Evolutionary conservation across 2,888 invertebrate genomes (phyloP), one percentile per base, ranked within the genome.

Genomic region (Helobdella robusta): DNA sequence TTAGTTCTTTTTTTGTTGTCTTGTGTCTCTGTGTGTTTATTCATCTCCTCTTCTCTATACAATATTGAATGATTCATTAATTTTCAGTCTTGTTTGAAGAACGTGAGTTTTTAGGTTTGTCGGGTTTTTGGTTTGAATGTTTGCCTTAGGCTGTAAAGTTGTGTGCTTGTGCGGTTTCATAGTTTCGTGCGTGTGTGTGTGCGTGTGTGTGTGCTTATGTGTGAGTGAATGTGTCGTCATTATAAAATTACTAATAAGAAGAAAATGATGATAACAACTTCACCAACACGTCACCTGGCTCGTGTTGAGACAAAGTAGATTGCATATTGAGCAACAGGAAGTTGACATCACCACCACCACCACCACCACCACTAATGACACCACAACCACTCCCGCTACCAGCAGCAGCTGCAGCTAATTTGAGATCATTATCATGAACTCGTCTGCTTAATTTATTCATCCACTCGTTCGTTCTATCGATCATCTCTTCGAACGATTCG

Each of bases 401-500:
- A n/a, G n/a, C n/a, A n/a, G n/a, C n/a, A n/a, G n/a, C n/a, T n/a
- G n/a, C n/a, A n/a, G n/a, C n/a, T n/a, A n/a, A n/a, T n/a, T n/a
- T n/a, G n/a, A n/a, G n/a, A n/a, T n/a, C n/a, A n/a, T n/a, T n/a
- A n/a, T n/a, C n/a, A n/a, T n/a, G n/a, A n/a, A 11, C 32, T 20
- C 35, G 25, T 20, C n/a, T 25, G 20, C 25, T 28, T 50, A 62
- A 32, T 32, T 71, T 69, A 28, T 61, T 66, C 23, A 71, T 52
- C 71, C 71, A 71, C 25, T 34, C 50, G 61, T 71, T 71, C 2
- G 69, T 64, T 52, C 67, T 63, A 48, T 70, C 70, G 8, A 67
- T 67, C 23, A 71, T 60, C 4, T 68, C 59, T 0, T 64, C 66
- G 59, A 71, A 71, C 5, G 66, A 65, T 44, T 71, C 70, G 59